These are phyloP conservation scores for Alloscopus bannaensis DNA, from an alignment of 2,888 invertebrate species.

Conservation along the genomic window DNA sequence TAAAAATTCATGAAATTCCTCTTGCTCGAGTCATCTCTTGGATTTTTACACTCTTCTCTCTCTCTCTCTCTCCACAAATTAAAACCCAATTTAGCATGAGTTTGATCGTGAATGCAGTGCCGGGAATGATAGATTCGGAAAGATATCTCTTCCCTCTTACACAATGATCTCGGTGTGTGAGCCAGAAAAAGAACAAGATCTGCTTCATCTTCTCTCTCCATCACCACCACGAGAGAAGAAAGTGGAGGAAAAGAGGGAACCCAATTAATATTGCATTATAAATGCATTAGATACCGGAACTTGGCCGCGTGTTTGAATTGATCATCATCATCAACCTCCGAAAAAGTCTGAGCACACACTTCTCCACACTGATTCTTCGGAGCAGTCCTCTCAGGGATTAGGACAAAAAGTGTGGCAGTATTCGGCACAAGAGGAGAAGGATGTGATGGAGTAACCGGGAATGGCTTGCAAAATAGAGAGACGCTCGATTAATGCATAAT, in stretches of 20 bases:
- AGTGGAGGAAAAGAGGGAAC: neutral
- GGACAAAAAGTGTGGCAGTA: neutral
- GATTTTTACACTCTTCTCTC: slow-evolving; percentile 28
- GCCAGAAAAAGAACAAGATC: neutral
- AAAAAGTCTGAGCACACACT: neutral
- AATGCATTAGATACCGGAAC: slow-evolving; percentile 37
- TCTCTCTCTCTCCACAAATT: slow-evolving; percentile 28
- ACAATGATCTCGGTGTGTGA: neutral
- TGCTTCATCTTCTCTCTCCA: neutral
- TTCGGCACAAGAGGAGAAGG: neutral
- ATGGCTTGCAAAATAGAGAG: slow-evolving; percentile 5
- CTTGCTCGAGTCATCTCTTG: slow-evolving; percentile 10
- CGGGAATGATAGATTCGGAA: neutral
- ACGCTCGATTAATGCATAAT: slow-evolving; percentile 9
- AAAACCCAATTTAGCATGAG: slow-evolving; percentile 21
- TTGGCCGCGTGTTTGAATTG: slow-evolving; percentile 28
- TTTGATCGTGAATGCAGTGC: neutral
- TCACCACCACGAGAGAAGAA: slow-evolving; percentile 5
- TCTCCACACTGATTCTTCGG: neutral
- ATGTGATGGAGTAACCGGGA: slow-evolving; percentile 4
- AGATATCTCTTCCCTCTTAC: neutral
- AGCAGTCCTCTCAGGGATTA: neutral
- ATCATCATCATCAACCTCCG: slow-evolving; percentile 24
- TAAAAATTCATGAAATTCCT: slow-evolving; percentile 38
- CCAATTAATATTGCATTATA: slow-evolving; percentile 50